These are phyloP conservation scores for Sphaerophoria taeniata DNA, from an alignment of 2,888 invertebrate genomes.

Conservation along the genomic window DNA sequence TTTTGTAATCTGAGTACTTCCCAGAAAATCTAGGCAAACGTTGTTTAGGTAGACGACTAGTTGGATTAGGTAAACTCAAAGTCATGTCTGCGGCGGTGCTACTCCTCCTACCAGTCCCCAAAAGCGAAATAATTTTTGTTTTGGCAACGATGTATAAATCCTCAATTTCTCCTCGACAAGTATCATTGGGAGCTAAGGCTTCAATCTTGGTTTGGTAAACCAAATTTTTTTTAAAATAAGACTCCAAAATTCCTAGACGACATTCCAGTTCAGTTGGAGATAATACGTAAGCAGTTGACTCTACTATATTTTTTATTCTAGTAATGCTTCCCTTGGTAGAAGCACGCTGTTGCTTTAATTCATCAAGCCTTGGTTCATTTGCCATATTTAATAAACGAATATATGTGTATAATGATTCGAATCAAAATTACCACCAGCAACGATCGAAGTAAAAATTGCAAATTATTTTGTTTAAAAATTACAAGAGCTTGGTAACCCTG, in stretches of 20 bases:
- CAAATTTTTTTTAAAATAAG: conserved; percentile 17
- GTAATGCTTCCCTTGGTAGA: conserved; percentile 22
- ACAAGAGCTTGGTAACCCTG: too few species aligned
- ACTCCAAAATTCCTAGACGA: conserved; percentile 40
- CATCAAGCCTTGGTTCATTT: not conserved
- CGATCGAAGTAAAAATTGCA: too few species aligned
- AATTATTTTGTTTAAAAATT: too few species aligned
- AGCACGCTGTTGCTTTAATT: conserved; percentile 15
- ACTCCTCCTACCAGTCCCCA: too few species aligned
- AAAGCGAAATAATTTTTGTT: too few species aligned
- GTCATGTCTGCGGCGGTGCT: too few species aligned
- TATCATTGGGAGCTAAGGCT: not conserved
- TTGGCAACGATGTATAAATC: conserved; percentile 14
- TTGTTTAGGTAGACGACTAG: too few species aligned
- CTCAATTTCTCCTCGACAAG: conserved; percentile 16
- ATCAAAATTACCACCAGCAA: too few species aligned
- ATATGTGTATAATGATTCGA: too few species aligned
- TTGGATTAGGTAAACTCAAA: too few species aligned
- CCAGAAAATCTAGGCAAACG: not conserved
- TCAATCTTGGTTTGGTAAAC: conserved; percentile 5
- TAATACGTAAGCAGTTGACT: not conserved
- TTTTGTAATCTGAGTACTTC: conserved; percentile 45
- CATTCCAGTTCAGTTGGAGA: conserved; percentile 26
- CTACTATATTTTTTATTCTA: conserved; percentile 7
- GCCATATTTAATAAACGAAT: too few species aligned